A percentile compares a stretch with the other conserved stretches of the same genome.
Evolutionary conservation across 2,797 vertebrate species (phyloP).

Genomic region (Acanthurus lineatus): DNA sequence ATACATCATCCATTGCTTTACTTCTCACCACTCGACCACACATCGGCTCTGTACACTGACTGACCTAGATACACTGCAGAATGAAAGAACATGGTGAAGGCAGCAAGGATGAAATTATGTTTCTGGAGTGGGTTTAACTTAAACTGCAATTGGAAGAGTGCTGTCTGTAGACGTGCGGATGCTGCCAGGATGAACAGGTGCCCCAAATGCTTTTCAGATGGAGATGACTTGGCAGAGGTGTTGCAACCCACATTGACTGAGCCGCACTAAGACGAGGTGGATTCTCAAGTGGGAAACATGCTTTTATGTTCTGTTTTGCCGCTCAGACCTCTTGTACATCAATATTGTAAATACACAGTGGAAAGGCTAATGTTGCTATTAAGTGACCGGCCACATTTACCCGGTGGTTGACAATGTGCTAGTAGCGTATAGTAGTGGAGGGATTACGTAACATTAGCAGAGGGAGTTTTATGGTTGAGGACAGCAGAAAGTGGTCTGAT

Average conservation of each 20-base stretch:
- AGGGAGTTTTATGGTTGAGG: conserved; percentile 63
- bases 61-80: conserved; percentile 68
- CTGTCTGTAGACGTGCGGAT: conserved; percentile 39
- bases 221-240: conserved; percentile 71
- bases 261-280: conserved; percentile 38
- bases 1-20: conserved; percentile 24
- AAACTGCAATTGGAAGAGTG: conserved; percentile 49
- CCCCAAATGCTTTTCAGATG: conserved; percentile 62
- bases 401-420: conserved; percentile 39
- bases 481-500: conserved; percentile 63
- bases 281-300: conserved; percentile 59
- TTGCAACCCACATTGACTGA: conserved; percentile 51
- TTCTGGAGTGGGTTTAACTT: conserved; percentile 64
- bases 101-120: conserved; percentile 51
- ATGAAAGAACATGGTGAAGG: conserved; percentile 47
- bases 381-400: conserved; percentile 32
- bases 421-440: conserved; percentile 47
- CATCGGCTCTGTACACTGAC: conserved; percentile 40
- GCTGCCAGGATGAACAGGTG: conserved; percentile 53
- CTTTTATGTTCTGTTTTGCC: conserved; percentile 40
- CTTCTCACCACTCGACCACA: conserved; percentile 63
- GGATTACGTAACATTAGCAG: conserved; percentile 70
- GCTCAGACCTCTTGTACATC: conserved; percentile 30
- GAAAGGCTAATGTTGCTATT: conserved; percentile 37
- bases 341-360: conserved; percentile 19